Conservation (phyloP, 2,888 invertebrate genomes). For the Strigamia transsilvanica region DNA sequence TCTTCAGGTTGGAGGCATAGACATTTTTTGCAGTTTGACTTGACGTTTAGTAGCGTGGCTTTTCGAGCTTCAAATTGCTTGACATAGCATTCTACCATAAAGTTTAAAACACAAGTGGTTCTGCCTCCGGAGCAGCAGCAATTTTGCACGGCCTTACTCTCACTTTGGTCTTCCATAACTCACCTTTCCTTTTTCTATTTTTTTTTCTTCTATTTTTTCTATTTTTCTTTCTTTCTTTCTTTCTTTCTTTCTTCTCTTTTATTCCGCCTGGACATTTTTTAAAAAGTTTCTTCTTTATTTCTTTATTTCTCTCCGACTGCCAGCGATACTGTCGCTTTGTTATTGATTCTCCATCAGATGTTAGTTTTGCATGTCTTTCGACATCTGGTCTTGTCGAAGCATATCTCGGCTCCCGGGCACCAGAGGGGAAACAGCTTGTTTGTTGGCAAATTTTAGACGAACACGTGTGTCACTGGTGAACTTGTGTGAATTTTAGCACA, state of each 20-base stretch:
- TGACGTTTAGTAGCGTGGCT: background rate
- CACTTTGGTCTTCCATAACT: conserved; percentile 21
- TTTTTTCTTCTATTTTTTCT: background rate
- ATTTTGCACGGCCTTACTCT: conserved; percentile 13
- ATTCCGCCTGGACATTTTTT: background rate
- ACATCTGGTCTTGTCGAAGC: conserved; percentile 38
- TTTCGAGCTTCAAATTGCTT: conserved; percentile 24
- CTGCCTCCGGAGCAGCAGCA: conserved; percentile 1
- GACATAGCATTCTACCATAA: conserved; percentile 26
- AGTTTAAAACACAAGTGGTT: conserved; percentile 29
- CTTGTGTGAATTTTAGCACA: too few species aligned
- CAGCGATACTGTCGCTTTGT: background rate
- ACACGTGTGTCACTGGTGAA: background rate
- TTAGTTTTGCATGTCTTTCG: conserved; percentile 15
- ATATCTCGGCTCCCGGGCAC: background rate
- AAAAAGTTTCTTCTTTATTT: background rate
- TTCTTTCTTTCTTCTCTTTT: background rate
- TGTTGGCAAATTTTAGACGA: background rate
- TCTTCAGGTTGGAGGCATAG: background rate
- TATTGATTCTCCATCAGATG: conserved; percentile 34
- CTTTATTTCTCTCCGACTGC: background rate
- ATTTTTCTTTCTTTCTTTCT: background rate
- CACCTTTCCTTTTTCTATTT: background rate
- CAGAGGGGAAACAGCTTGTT: conserved; percentile 33
- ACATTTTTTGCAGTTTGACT: conserved; percentile 17